Evolutionary conservation across 1,140 invertebrate genomes (phyloP), one percentile per base, ranked within the genome.

Genomic region (Cydia amplana): DNA sequence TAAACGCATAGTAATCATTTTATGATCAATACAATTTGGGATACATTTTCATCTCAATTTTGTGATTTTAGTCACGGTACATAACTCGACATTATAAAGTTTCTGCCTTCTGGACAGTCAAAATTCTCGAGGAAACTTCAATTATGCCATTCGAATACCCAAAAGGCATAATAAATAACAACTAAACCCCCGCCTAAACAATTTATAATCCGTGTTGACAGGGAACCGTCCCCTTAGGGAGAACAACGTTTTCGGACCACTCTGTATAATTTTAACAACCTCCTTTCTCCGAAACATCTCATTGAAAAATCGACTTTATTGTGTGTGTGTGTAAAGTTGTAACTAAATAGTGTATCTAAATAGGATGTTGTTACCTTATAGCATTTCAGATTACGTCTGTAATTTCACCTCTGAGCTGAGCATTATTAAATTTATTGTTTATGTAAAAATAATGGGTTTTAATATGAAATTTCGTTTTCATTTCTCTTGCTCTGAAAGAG

Each of bases 201-300:
- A 60, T 60, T 60, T 23, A 60, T 60, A 60, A 60, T 60, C 55
- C 20, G 55, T 60, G 55, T 60, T 60, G 55, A 60, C 55, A 60
- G 55, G 55, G 20, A 23, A 23, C 23, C 20, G 55, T 23, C 7
- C 55, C 55, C 55, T 60, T 12, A 60, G 55, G 55, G 55, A 60
- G 23, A 60, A 18, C 49, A 46, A n/a, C n/a, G 49, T 51, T 51
- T 51, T 51, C n/a, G 49, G 49, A 23, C 20, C 20, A 23, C 55
- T 23, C 51, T n/a, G 1, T 23, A 12, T 23, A 23, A 20, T 23
- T 60, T 23, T 60, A 12, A 9, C 1, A 60, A 60, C 55, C 55
- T 60, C 55, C n/a, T 55, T n/a, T 55, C 16, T 18, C n/a, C n/a
- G 9, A 55, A 55, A 55, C n/a, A 20, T 55, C n/a, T 55, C 51